Conservation (phyloP, 2,888 invertebrate genomes). For the Eustalomyia histrio region DNA sequence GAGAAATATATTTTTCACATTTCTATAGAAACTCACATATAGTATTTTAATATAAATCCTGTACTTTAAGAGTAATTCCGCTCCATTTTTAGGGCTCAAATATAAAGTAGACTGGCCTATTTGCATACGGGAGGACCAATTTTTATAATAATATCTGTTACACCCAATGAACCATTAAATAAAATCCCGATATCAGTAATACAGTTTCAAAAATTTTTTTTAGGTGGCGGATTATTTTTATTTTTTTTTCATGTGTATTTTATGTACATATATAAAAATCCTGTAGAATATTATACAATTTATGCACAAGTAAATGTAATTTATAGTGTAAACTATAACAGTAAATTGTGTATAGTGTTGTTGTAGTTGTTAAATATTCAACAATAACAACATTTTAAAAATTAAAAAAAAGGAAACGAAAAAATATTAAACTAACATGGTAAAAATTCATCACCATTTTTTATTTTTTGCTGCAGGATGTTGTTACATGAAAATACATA, state of each 20-base stretch:
- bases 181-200: too few relatives aligned
- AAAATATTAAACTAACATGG: constrained; percentile 24
- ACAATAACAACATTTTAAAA: constrained; percentile 13
- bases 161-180: too few relatives aligned
- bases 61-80: too few relatives aligned
- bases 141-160: too few relatives aligned
- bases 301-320: constrained; percentile 58
- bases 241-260: neutral
- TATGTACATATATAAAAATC: neutral
- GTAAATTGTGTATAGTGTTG: constrained; percentile 46
- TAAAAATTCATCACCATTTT: constrained; percentile 54
- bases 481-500: neutral
- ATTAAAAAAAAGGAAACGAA: neutral
- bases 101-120: too few relatives aligned
- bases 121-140: too few relatives aligned
- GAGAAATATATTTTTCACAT: too few relatives aligned
- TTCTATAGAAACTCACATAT: too few relatives aligned
- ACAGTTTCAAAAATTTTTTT: too few relatives aligned
- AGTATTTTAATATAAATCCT: too few relatives aligned
- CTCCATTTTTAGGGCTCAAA: too few relatives aligned
- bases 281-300: constrained; percentile 39
- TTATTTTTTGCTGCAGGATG: constrained; percentile 7
- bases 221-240: too few relatives aligned
- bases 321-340: constrained; percentile 57
- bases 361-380: constrained; percentile 35